These are phyloP conservation scores for Edolisoma coerulescens DNA, from an alignment of 2,113 vertebrate species.

Conservation along the genomic window DNA sequence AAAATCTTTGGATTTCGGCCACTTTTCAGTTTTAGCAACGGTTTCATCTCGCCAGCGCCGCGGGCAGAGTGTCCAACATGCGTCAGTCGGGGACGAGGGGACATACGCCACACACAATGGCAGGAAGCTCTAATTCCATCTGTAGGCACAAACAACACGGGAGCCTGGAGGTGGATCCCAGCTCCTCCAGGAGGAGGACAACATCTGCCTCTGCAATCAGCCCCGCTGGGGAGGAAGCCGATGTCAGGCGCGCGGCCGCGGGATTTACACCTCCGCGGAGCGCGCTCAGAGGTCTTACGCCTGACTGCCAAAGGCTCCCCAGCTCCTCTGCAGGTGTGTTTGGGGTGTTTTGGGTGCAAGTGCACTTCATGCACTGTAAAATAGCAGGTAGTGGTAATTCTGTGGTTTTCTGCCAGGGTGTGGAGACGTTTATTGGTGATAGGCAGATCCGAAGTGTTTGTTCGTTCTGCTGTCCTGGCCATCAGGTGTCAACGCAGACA, in stretches of 20 bases:
- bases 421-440: neutral
- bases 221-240: conserved; percentile 8
- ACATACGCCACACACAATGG: conserved; percentile 70
- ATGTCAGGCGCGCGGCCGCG: neutral
- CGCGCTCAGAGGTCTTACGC: neutral
- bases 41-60: conserved; percentile 21
- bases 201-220: conserved; percentile 75
- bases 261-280: conserved; percentile 39
- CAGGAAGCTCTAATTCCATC: conserved; percentile 77
- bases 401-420: neutral
- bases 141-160: conserved; percentile 75
- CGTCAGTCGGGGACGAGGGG: conserved; percentile 73
- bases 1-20: conserved; percentile 63
- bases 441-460: neutral
- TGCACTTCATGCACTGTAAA: neutral
- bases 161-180: conserved; percentile 18
- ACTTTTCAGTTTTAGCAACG: conserved; percentile 37
- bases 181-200: conserved; percentile 49
- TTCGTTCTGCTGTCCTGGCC: neutral
- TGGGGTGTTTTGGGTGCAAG: neutral
- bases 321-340: neutral
- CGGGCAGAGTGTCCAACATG: conserved; percentile 48
- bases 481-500: neutral
- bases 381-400: fast-evolving
- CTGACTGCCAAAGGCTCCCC: neutral